phyloP scores from a whole-genome alignment of 2,888 invertebrate species.

The Cheilosia impressa region DNA sequence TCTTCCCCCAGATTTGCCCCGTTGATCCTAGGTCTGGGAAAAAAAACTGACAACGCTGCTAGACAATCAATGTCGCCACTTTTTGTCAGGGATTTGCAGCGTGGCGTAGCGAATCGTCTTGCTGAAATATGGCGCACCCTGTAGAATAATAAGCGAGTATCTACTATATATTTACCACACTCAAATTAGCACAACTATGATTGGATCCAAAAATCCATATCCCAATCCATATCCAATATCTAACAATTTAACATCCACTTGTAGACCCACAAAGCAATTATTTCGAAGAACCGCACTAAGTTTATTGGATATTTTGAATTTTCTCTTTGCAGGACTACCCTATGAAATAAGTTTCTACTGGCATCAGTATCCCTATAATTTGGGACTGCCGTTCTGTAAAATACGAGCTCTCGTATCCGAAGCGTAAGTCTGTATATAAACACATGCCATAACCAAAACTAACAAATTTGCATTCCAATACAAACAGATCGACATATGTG shows the following conservation, averaged over 20 bases:
- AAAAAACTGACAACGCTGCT: too few relatives aligned
- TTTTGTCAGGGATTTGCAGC: too few relatives aligned
- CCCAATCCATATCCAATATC: not conserved
- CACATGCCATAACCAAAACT: not conserved
- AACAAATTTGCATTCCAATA: conserved; percentile 4
- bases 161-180: too few relatives aligned
- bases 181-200: too few relatives aligned
- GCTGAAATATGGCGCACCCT: too few relatives aligned
- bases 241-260: not conserved
- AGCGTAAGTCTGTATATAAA: conserved; percentile 87
- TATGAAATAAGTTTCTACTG: conserved; percentile 93
- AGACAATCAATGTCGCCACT: too few relatives aligned
- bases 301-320: not conserved
- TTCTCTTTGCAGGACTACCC: conserved; percentile 88
- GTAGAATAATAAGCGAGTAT: too few relatives aligned
- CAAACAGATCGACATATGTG: conserved; percentile 91
- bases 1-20: too few relatives aligned
- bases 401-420: conserved; percentile 92
- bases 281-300: not conserved
- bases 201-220: too few relatives aligned
- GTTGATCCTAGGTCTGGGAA: too few relatives aligned
- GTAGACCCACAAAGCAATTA: not conserved
- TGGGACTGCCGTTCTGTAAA: conserved; percentile 92
- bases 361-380: conserved; percentile 94
- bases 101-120: too few relatives aligned